Evolutionary conservation across 2,888 invertebrate genomes (phyloP), one percentile per base, ranked within the genome.

Genomic region (Chloromyia formosa): DNA sequence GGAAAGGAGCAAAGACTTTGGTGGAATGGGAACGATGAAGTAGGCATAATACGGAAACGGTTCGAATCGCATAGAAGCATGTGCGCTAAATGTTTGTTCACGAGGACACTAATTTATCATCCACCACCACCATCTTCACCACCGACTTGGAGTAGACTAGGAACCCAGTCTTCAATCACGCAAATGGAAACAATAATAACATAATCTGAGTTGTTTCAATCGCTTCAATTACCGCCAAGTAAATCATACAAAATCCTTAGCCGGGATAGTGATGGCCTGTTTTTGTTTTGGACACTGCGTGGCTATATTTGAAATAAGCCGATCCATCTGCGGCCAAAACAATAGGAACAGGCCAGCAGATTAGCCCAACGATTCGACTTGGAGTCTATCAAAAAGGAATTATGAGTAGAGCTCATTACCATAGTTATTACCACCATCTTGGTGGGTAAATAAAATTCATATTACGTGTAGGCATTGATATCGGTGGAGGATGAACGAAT

Each of bases 301-400:
- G 27, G 27, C 27, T 35, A 7, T 35, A 49, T 10, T 49, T 49
- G 2, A n/a, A 2, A 7, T 2, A 12, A 49, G 49, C 14, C 49
- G 3, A 49, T 49, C 16, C 49, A 12, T 49, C 14, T 49, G 12
- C n/a, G 20, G 66, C 49, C 14, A 22, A 12, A n/a, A 49, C 27
- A 49, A 49, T 49, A 49, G 27, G 18, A n/a, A 9, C 62, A 9
- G 45, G 49, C 10, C 22, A 45, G 53, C 27, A 53, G 40, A 58
- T 16, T 40, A 40, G 35, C 18, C 22, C 49, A 53, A 68, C 49
- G 49, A 68, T 4, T 23, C 5, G 12, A 40, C 56, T 58, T 56
- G 35, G 56, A 71, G 35, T 71, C 71, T 56, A 71, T 71, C 58
- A 71, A 71, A 71, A 14, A 18, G 56, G 71, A 71, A 71, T 56